Evolutionary conservation across 2,888 invertebrate genomes (phyloP).

Genomic region (Pristionchus exspectatus): DNA sequence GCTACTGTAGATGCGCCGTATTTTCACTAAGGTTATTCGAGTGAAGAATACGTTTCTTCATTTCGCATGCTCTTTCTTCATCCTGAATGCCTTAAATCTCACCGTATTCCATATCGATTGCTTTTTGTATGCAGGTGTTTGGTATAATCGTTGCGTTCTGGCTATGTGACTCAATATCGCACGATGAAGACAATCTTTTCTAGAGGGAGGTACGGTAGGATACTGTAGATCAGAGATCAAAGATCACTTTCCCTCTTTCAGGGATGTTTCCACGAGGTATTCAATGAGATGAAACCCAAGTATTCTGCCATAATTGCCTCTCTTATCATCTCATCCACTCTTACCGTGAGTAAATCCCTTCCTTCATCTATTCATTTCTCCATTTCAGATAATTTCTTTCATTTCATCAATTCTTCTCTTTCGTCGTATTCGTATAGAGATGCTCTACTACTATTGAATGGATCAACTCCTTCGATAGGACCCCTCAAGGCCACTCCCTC

Average conservation of each 20-base stretch:
- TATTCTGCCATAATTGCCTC: conserved; percentile 66
- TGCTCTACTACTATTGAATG: conserved; percentile 72
- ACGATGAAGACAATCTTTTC: conserved; percentile 67
- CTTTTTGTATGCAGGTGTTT: conserved; percentile 68
- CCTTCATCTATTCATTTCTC: neutral
- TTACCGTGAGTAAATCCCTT: neutral
- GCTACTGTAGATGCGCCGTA: neutral
- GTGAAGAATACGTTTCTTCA: no score
- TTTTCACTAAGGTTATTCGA: no score
- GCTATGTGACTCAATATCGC: conserved; percentile 76
- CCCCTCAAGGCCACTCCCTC: conserved; percentile 27
- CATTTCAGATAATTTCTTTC: conserved; percentile 67
- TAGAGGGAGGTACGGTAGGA: conserved; percentile 10
- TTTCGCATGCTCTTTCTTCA: no score
- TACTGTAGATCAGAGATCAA: conserved; percentile 30
- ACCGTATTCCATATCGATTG: neutral
- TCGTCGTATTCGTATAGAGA: conserved; percentile 71
- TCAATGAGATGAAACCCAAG: conserved; percentile 63
- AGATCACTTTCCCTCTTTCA: conserved; percentile 54
- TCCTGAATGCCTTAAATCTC: neutral
- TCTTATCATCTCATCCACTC: conserved; percentile 59
- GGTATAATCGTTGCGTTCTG: conserved; percentile 78
- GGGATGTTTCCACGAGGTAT: conserved; percentile 68
- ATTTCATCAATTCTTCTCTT: conserved; percentile 67
- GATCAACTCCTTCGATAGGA: conserved; percentile 22